These are phyloP conservation scores for Pheosia gnoma DNA, from an alignment of 2,888 invertebrate species.

Conservation along the genomic window DNA sequence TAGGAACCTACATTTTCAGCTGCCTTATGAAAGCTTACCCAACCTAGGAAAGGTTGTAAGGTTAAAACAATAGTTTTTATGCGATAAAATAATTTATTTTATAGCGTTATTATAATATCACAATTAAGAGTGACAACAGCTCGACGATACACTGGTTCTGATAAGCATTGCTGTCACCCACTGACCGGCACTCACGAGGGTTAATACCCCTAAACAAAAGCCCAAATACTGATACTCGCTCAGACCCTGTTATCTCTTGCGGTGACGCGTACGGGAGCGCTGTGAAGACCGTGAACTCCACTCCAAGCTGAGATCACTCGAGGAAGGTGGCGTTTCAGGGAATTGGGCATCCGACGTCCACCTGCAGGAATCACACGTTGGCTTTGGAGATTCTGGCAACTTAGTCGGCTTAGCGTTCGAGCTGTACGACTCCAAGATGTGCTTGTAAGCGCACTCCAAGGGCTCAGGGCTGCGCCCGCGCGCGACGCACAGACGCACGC, in stretches of 20 bases:
- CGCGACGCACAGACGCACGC: conserved; percentile 67
- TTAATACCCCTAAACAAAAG: conserved; percentile 39
- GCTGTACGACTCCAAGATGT: conserved; percentile 75
- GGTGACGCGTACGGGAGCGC: conserved; percentile 63
- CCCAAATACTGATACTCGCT: conserved; percentile 36
- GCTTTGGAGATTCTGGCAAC: conserved; percentile 59
- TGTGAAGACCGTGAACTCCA: conserved; percentile 75
- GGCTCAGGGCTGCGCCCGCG: conserved; percentile 74
- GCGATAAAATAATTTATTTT: conserved; percentile 1
- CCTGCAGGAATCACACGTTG: conserved; percentile 71
- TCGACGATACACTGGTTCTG: neutral
- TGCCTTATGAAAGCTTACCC: too few species aligned
- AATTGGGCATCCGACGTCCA: conserved; percentile 81
- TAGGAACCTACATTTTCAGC: too few species aligned
- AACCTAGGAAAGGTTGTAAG: too few species aligned
- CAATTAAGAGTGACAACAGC: neutral
- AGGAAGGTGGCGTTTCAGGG: conserved; percentile 74
- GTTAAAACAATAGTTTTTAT: neutral
- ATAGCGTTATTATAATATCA: neutral
- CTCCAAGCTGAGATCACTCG: conserved; percentile 74
- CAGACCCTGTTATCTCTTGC: conserved; percentile 63
- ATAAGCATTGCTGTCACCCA: conserved; percentile 13
- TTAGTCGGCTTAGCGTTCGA: conserved; percentile 52
- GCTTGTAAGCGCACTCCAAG: conserved; percentile 78
- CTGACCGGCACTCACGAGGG: conserved; percentile 26